phyloP scores from a whole-genome alignment of 2,113 vertebrate genomes.

The Colistium nudipinnis region DNA sequence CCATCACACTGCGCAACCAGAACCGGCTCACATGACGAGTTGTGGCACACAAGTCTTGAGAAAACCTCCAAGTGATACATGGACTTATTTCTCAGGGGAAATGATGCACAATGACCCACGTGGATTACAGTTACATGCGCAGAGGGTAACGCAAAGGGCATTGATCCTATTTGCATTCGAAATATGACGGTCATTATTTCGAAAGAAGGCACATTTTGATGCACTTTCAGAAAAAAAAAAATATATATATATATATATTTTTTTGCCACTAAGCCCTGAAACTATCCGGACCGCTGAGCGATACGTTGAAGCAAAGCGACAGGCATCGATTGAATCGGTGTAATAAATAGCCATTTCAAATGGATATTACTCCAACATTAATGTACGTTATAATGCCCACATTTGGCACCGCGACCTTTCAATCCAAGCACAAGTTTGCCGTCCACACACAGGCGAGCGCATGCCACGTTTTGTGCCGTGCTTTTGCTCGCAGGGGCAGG shows the following conservation, averaged over 20 bases:
- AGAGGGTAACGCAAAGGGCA: background rate
- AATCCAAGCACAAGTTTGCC: background rate
- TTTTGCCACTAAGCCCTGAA: background rate
- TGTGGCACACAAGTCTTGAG: background rate
- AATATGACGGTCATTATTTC: background rate
- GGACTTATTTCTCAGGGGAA: background rate
- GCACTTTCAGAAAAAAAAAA: background rate
- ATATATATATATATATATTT: background rate
- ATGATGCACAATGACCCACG: slow-evolving; percentile 29
- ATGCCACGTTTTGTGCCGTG: slow-evolving; percentile 38
- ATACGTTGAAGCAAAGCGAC: background rate
- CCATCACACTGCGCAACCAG: background rate
- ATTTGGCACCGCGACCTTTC: background rate
- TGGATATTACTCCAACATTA: background rate
- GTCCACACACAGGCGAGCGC: slow-evolving; percentile 34
- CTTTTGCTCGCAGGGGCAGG: slow-evolving; percentile 37
- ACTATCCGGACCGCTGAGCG: background rate
- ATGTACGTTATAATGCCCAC: background rate
- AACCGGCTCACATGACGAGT: background rate
- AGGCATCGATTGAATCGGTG: background rate
- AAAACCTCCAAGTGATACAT: slow-evolving; percentile 7
- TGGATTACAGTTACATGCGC: background rate
- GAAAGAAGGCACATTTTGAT: background rate
- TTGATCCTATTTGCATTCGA: background rate
- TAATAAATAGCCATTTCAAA: background rate